Base-by-base conservation (phyloP, 2,113 vertebrate species). In the Labrus mixtus region DNA sequence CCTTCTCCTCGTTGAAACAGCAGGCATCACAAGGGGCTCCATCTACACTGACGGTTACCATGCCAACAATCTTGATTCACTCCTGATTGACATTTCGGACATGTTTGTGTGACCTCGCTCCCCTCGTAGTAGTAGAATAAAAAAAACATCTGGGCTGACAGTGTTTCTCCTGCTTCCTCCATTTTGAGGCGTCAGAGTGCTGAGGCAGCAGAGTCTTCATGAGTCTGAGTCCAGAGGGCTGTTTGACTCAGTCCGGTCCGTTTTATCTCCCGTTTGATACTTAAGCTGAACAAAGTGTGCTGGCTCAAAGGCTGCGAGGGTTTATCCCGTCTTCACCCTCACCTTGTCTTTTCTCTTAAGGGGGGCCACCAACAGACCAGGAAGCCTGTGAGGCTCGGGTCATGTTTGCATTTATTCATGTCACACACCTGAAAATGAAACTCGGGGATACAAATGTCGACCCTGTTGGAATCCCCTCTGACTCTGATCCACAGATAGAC, bases 141-240 rank as follows among this genome's bases (percentile, higher is more conserved):
- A n/a, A 33, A 57, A 46, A 61, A 19, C 7, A 16, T 62, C 58
- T 60, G n/a, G 46, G 12, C 77, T 78, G 59, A 25, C 53, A 13
- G 9, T 68, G 59, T 69, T 45, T 25, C 11, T 64, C 53, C 51
- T 74, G 65, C 62, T 60, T 78, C 85, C 76, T 45, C 85, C 81
- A 74, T 85, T 86, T 88, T 90, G 72, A 82, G 63, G 51, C 61
- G 20, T 15, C 1, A 0, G 45, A 3, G 60, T 86, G 85, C 88
- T 86, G 82, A 87, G 67, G 62, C 76, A 73, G 83, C 82, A 61
- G 64, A 68, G 60, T 63, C 51, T 50, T 51, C 54, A n/a, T 62
- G 37, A 61, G 16, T 55, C 43, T 50, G 23, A 45, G 1, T 39
- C 55, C 65, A 37, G 56, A 8, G 5, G 54, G n/a, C 72, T 29